These are phyloP conservation scores for Drosophila paracracens DNA, from an alignment of 2,888 invertebrate species.

Conservation along the genomic window DNA sequence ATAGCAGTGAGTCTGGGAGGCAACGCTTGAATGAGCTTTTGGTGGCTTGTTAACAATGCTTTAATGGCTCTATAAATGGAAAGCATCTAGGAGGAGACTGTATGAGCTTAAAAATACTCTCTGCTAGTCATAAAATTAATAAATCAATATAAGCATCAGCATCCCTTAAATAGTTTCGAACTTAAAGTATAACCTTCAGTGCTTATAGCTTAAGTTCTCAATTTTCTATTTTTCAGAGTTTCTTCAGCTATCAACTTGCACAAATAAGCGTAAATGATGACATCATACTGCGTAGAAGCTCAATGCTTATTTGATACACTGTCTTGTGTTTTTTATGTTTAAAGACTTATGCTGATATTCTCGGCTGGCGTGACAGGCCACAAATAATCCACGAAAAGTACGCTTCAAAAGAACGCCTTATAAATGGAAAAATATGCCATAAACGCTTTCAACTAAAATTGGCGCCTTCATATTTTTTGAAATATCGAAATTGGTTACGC, in stretches of 20 bases:
- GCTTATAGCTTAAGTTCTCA: not conserved
- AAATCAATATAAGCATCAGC: not conserved
- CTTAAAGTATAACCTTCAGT: not conserved
- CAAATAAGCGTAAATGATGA: not conserved
- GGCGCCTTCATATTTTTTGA: constrained; percentile 16
- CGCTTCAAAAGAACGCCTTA: not conserved
- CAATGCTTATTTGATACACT: not conserved
- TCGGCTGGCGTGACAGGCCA: not conserved
- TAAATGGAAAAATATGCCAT: not conserved
- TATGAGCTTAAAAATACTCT: not conserved
- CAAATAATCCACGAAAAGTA: not conserved
- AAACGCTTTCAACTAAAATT: not conserved
- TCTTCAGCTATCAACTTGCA: not conserved
- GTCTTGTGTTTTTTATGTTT: constrained; percentile 5
- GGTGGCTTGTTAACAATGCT: constrained; percentile 47
- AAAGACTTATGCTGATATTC: not conserved
- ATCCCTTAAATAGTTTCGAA: not conserved
- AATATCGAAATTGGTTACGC: constrained; percentile 23
- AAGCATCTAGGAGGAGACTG: constrained; percentile 3
- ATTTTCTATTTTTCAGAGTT: not conserved
- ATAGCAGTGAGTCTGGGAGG: constrained; percentile 39
- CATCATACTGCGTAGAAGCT: not conserved
- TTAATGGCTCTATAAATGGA: constrained; percentile 46
- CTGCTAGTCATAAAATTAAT: not conserved
- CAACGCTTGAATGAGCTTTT: constrained; percentile 57